Percentiles rank a stretch among this genome's conserved stretches.
Evolutionary conservation across 2,113 vertebrate species (phyloP).

Genomic region (Chrysochloris asiatica): DNA sequence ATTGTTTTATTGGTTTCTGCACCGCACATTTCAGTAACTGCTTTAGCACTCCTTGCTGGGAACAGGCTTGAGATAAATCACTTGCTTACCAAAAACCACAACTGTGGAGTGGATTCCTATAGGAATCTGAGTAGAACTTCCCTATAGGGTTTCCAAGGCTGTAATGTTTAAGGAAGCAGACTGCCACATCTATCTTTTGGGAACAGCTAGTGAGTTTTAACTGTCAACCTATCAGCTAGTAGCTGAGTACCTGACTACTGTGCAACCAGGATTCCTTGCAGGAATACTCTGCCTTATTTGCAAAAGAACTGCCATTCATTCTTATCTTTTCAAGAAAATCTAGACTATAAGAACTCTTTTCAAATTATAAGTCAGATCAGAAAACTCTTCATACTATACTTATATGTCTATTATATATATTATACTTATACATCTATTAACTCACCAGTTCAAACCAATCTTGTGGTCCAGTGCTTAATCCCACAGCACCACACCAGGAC

Average conservation of each 20-base stretch:
- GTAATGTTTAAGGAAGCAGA: background rate
- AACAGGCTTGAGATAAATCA: background rate
- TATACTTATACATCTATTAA: too few species aligned
- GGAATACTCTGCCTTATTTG: background rate
- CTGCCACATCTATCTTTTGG: background rate
- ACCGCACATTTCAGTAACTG: background rate
- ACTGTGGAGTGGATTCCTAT: background rate
- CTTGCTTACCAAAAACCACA: background rate
- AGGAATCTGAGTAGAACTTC: background rate
- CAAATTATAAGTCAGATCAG: slow-evolving; percentile 10
- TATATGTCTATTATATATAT: background rate
- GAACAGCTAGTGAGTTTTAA: background rate
- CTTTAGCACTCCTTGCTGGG: background rate
- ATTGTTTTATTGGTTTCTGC: background rate
- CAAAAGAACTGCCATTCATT: background rate
- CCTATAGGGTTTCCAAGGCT: background rate
- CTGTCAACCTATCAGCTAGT: background rate
- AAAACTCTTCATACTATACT: background rate
- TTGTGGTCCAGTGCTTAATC: too few species aligned
- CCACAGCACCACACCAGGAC: too few species aligned
- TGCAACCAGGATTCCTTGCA: background rate
- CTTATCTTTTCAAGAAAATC: background rate
- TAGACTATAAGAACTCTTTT: background rate
- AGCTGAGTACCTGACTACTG: background rate
- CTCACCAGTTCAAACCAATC: too few species aligned